Conservation (phyloP, 2,113 vertebrate species). For the Agelaius tricolor region DNA sequence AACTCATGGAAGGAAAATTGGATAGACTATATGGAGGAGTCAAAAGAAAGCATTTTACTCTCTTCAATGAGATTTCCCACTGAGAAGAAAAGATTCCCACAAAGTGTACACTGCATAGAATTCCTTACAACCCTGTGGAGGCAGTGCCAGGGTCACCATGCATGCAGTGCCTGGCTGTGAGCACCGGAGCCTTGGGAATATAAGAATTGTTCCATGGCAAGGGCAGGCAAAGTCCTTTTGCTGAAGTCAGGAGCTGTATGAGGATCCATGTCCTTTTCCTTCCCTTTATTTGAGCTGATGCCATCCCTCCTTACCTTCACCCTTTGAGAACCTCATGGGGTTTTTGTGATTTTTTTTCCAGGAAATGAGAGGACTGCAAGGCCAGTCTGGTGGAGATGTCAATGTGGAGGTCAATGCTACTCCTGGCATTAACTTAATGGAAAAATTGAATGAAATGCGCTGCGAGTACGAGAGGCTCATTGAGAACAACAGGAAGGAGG, state of each 20-base stretch:
- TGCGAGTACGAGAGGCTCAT: conserved; percentile 81
- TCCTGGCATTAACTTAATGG: conserved; percentile 76
- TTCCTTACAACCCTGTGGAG: background rate
- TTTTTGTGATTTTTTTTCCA: background rate
- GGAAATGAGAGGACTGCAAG: conserved; percentile 65
- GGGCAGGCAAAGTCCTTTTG: background rate
- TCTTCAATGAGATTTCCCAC: background rate
- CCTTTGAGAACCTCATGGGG: background rate
- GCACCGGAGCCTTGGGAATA: background rate
- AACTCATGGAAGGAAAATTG: background rate
- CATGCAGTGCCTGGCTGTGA: background rate
- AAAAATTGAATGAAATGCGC: conserved; percentile 75
- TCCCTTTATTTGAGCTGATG: background rate
- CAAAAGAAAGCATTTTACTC: background rate
- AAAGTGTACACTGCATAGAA: background rate
- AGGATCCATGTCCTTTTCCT: background rate
- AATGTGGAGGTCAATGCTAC: conserved; percentile 84
- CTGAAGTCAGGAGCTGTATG: background rate
- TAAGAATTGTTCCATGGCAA: background rate
- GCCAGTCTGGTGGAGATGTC: conserved; percentile 73
- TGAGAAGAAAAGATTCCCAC: background rate
- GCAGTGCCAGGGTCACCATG: background rate
- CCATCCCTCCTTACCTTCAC: background rate
- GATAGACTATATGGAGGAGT: background rate
- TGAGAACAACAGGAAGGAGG: conserved; percentile 76